Base-by-base conservation (phyloP, 1,140 invertebrate species). In the Aphaenogaster ashmeadi region DNA sequence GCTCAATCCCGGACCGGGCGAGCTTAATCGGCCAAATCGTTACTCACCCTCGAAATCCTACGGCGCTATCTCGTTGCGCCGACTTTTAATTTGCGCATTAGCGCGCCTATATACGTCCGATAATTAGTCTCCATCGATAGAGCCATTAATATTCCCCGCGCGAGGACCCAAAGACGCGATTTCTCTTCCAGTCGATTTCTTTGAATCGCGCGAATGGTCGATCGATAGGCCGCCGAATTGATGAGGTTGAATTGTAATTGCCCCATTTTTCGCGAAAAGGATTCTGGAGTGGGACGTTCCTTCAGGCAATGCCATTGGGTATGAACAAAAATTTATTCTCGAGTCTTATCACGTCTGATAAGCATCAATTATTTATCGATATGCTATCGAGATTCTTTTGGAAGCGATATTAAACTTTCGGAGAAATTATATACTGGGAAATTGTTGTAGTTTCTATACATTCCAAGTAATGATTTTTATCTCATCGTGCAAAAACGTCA, bases 21-120 rank as follows among this genome's bases (percentile, higher is more conserved):
- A 84, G 69, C 88, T 81, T 89, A 91, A 92, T 92, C 89, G 90
- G 86, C 44, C 84, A 81, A 91, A 93, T 93, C 93, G 93, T 93
- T 92, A 91, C 83, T 93, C 91, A 91, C 89, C 89, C 74, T 56
- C 83, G 85, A 92, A 93, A 89, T 88, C 75, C 77, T 44, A 56
- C 36, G 44, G 58, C 69, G 13, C 86, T 62, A 89, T 86, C 79
- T 80, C 75, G 72, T 87, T 69, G 67, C 52, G 83, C 90, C 90
- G 88, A 54, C 87, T 91, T 89, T 93, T 91, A 91, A 93, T 93
- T 93, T 90, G 71, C 88, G 88, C 86, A 93, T 93, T 93, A 93
- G 88, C 75, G 69, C 62, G 54, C 88, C 77, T 85, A 56, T 86
- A 86, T 56, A 71, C 83, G 79, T 72, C 60, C 69, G 64, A 69